These are phyloP conservation scores for Augiades crinisus DNA, from an alignment of 2,888 invertebrate species.

Conservation along the genomic window DNA sequence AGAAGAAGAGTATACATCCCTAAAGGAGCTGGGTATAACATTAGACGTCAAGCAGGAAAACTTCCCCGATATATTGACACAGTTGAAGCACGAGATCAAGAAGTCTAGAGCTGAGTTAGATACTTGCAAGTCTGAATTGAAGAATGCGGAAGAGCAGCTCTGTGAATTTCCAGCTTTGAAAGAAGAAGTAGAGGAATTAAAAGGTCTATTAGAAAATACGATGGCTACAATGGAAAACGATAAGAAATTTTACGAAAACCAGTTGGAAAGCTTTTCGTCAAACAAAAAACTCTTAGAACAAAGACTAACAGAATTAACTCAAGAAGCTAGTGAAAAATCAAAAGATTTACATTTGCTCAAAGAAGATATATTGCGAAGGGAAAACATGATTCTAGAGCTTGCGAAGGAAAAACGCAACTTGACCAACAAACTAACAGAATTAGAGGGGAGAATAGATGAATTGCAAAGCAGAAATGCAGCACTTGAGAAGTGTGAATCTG, in stretches of 20 bases:
- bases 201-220: slow-evolving; percentile 69
- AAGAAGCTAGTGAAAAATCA: slow-evolving; percentile 75
- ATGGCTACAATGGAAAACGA: slow-evolving; percentile 77
- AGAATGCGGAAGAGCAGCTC: slow-evolving; percentile 77
- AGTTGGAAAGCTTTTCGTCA: slow-evolving; percentile 74
- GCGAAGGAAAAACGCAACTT: slow-evolving; percentile 81
- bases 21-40: slow-evolving; percentile 75
- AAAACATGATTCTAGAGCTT: slow-evolving; percentile 80
- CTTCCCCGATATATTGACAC: slow-evolving; percentile 68
- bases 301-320: slow-evolving; percentile 80
- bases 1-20: slow-evolving; percentile 70
- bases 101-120: slow-evolving; percentile 79
- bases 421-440: slow-evolving; percentile 67
- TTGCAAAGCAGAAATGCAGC: slow-evolving; percentile 63
- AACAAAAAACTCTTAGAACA: slow-evolving; percentile 78
- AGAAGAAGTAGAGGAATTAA: slow-evolving; percentile 72
- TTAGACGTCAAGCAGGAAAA: slow-evolving; percentile 69
- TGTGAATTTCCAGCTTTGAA: slow-evolving; percentile 76
- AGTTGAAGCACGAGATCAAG: slow-evolving; percentile 77
- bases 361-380: slow-evolving; percentile 79
- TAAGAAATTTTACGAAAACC: slow-evolving; percentile 79
- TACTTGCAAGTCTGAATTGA: slow-evolving; percentile 75
- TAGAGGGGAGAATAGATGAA: slow-evolving; percentile 76
- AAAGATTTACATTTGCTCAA: slow-evolving; percentile 77
- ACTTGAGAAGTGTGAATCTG: slow-evolving; percentile 61